Percentiles rank a stretch among this genome's conserved stretches.
Conservation (phyloP, 2,113 vertebrate genomes). For the Etheostoma cragini region DNA sequence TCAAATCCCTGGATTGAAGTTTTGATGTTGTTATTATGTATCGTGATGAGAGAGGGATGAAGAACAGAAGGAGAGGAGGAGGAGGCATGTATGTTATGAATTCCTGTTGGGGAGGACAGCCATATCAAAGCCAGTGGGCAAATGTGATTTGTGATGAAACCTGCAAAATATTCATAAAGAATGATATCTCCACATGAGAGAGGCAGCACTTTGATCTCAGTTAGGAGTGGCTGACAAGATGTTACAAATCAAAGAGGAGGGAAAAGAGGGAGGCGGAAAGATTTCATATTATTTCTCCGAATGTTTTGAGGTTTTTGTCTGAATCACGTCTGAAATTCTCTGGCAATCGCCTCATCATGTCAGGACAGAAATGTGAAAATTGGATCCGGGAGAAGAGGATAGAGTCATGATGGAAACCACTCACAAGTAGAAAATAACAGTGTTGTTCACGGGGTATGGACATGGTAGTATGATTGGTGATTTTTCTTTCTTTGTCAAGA, state of each 20-base stretch:
- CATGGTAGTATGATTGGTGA: slow-evolving; percentile 19
- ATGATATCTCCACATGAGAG: slow-evolving; percentile 37
- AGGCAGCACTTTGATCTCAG: slow-evolving; percentile 57
- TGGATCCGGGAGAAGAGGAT: background rate
- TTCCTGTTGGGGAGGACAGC: slow-evolving; percentile 62
- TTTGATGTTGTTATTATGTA: slow-evolving; percentile 51
- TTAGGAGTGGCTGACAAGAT: slow-evolving; percentile 37
- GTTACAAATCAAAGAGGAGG: slow-evolving; percentile 52
- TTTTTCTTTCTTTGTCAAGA: slow-evolving; percentile 47
- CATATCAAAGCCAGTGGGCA: slow-evolving; percentile 54
- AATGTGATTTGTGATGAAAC: slow-evolving; percentile 48
- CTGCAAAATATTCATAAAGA: slow-evolving; percentile 39
- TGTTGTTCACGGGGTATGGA: background rate
- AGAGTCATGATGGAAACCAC: slow-evolving; percentile 32
- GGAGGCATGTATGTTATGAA: slow-evolving; percentile 44
- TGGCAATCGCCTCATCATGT: background rate
- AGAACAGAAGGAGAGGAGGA: slow-evolving; percentile 36
- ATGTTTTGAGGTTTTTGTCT: slow-evolving; percentile 58
- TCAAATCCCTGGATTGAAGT: slow-evolving; percentile 47
- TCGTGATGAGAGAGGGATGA: slow-evolving; percentile 45
- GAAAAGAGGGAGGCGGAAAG: slow-evolving; percentile 18
- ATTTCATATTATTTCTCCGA: slow-evolving; percentile 29
- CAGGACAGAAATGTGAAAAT: slow-evolving; percentile 21
- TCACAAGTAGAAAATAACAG: background rate
- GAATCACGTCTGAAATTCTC: slow-evolving; percentile 43